These are phyloP conservation scores for Xiphophorus birchmanni DNA, from an alignment of 2,797 vertebrate genomes.

Conservation along the genomic window DNA sequence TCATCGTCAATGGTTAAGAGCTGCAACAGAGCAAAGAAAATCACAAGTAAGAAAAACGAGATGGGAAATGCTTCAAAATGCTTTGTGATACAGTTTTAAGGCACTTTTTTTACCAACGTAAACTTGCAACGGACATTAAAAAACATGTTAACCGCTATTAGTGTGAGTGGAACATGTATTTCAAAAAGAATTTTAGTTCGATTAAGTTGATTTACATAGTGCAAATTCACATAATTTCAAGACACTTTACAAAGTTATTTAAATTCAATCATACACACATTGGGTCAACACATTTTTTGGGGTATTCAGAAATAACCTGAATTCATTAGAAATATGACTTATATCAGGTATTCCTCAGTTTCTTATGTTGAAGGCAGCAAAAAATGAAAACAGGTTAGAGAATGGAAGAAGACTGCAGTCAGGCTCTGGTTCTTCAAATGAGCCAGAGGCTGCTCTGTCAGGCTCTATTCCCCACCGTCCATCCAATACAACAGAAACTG, in stretches of 20 bases:
- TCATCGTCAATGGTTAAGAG: conserved; percentile 98
- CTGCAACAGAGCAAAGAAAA: conserved; percentile 67
- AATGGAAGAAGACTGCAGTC: conserved; percentile 64
- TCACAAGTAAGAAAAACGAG: background rate
- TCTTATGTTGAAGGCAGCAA: conserved; percentile 18
- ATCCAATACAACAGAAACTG: conserved; percentile 52
- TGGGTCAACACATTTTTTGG: too few relatives aligned
- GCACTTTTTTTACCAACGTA: background rate
- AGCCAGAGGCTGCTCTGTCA: conserved; percentile 67
- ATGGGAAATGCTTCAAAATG: background rate
- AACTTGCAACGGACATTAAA: background rate
- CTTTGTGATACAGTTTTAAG: background rate
- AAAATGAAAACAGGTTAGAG: conserved; percentile 9
- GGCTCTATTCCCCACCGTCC: conserved; percentile 65
- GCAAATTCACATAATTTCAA: background rate
- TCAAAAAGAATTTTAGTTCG: background rate
- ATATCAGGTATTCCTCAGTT: conserved; percentile 5
- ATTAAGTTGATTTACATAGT: background rate
- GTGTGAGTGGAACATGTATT: background rate
- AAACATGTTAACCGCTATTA: background rate
- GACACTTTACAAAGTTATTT: background rate
- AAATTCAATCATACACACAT: background rate
- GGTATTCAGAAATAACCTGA: background rate
- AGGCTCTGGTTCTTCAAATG: conserved; percentile 48
- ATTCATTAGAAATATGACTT: conserved; percentile 1